phyloP scores from a whole-genome alignment of 2,888 invertebrate genomes.

The Troides helena region DNA sequence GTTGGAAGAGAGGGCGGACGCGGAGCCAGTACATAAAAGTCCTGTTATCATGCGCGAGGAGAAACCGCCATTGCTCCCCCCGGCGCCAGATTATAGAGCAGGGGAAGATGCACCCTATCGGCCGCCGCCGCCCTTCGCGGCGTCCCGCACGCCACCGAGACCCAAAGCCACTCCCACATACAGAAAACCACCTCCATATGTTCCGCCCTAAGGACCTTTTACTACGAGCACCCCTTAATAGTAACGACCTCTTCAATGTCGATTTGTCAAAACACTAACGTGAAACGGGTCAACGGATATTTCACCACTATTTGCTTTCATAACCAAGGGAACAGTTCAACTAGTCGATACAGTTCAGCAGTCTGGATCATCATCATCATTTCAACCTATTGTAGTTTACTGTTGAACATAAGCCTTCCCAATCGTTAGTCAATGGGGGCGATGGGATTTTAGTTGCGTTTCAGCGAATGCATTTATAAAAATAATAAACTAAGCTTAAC shows the following conservation, averaged over 20 bases:
- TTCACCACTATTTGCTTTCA: slow-evolving; percentile 35
- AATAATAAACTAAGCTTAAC: slow-evolving; percentile 41
- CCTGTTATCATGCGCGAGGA: slow-evolving; percentile 97
- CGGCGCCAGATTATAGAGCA: slow-evolving; percentile 84
- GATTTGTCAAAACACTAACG: slow-evolving; percentile 27
- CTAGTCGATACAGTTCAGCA: slow-evolving; percentile 46
- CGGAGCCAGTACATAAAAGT: slow-evolving; percentile 92
- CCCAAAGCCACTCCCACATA: slow-evolving; percentile 94
- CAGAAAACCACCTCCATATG: slow-evolving; percentile 97
- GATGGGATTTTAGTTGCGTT: slow-evolving; percentile 3
- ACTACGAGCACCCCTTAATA: slow-evolving; percentile 25
- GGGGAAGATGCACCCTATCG: slow-evolving; percentile 89
- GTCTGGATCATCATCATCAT: slow-evolving; percentile 30
- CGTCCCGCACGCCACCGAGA: slow-evolving; percentile 86
- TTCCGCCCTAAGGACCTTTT: slow-evolving; percentile 90
- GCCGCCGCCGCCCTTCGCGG: slow-evolving; percentile 92
- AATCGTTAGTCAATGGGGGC: background rate
- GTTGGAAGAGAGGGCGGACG: slow-evolving; percentile 94
- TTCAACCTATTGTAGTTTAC: too few relatives aligned
- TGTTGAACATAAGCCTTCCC: too few relatives aligned
- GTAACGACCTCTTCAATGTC: slow-evolving; percentile 14
- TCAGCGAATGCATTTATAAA: slow-evolving; percentile 52
- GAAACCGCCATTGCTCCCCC: slow-evolving; percentile 94
- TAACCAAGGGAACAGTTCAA: slow-evolving; percentile 27
- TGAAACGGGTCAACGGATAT: slow-evolving; percentile 39